Percentiles rank a stretch among this genome's conserved stretches.
Conservation (phyloP, 2,888 invertebrate species). For the Lissonota sp. region DNA sequence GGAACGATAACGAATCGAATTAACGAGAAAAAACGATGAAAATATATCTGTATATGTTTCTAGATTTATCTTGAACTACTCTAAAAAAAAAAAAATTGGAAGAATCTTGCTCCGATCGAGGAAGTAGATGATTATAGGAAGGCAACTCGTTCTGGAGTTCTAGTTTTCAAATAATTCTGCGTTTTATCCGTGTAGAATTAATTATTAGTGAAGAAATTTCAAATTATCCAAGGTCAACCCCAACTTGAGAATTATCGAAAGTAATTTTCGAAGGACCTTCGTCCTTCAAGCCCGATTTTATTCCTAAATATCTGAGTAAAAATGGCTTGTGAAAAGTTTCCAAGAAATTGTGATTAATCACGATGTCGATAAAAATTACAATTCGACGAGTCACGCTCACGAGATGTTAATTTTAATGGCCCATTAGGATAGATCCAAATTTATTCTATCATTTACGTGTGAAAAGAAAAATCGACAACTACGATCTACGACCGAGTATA, state of each 20-base stretch:
- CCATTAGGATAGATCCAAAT: neutral
- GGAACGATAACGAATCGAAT: conserved; percentile 9
- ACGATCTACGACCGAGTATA: conserved; percentile 9
- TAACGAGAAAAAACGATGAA: neutral
- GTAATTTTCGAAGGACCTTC: no score
- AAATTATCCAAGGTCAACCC: no score
- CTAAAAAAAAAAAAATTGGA: neutral
- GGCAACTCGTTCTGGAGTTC: neutral
- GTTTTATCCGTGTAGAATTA: no score
- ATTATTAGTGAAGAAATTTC: no score
- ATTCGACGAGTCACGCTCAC: conserved; percentile 37
- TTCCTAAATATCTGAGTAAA: no score
- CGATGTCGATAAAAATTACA: no score
- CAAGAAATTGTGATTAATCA: no score
- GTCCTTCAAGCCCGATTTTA: no score
- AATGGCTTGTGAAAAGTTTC: no score
- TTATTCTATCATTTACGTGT: neutral
- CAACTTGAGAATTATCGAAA: no score
- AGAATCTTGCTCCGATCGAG: neutral
- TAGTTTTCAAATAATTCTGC: neutral
- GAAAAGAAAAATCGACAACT: neutral
- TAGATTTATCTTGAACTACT: neutral
- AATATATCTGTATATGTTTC: neutral
- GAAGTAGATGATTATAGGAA: conserved; percentile 29
- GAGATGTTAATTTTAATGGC: neutral